Evolutionary conservation across 2,797 vertebrate species (phyloP).

Genomic region (Podarcis siculus): DNA sequence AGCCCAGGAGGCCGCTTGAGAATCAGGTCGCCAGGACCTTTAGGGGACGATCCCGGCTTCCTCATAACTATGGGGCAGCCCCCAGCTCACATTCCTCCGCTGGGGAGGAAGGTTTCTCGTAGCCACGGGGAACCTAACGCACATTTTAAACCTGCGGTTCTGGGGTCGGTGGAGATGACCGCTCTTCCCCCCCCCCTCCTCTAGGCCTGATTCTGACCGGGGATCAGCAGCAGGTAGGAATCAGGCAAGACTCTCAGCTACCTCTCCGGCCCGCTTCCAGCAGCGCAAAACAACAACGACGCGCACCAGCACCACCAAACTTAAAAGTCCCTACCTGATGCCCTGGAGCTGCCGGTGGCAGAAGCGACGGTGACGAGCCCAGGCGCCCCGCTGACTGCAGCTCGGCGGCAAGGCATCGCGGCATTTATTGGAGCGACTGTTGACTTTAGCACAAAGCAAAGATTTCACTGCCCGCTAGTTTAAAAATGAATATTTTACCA

Average conservation of each 20-base stretch:
- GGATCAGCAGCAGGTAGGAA: not conserved
- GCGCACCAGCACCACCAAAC: slow-evolving; percentile 8
- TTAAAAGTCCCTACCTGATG: slow-evolving; percentile 80
- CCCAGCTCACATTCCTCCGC: not conserved
- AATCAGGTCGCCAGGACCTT: not conserved
- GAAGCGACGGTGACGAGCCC: slow-evolving; percentile 76
- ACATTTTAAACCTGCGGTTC: too few species aligned
- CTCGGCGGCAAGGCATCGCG: slow-evolving; percentile 82
- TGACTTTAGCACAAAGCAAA: slow-evolving; percentile 99
- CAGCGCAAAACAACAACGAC: not conserved
- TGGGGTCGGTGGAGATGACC: not conserved
- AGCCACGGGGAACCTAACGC: too few species aligned
- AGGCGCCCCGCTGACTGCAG: slow-evolving; percentile 82
- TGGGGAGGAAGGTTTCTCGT: too few species aligned
- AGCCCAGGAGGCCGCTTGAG: not conserved
- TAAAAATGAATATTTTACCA: slow-evolving; percentile 98
- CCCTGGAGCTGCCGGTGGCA: slow-evolving; percentile 70
- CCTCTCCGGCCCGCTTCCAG: not conserved
- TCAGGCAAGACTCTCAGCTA: too few species aligned
- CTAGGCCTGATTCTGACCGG: not conserved
- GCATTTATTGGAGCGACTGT: slow-evolving; percentile 99
- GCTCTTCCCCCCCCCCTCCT: too few species aligned
- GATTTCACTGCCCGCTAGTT: slow-evolving; percentile 98
- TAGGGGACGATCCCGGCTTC: not conserved
- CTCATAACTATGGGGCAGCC: not conserved